Evolutionary conservation across 1,140 invertebrate genomes (phyloP).

Genomic region (Neoseiulus cucumeris): DNA sequence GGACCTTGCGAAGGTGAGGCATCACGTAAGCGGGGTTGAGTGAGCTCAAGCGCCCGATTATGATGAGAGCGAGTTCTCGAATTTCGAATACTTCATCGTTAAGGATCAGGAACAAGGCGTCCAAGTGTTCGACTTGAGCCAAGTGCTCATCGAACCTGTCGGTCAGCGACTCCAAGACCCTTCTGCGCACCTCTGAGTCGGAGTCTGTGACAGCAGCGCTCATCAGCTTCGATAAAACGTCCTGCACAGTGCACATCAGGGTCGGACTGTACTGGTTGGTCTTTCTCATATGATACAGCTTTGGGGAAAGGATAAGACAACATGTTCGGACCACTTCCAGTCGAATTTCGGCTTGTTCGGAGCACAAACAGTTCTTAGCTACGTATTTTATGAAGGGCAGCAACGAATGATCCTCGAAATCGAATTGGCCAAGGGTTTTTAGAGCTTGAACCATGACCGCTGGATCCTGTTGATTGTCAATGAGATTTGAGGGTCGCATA

Average conservation of each 20-base stretch:
- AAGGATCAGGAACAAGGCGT: conserved; percentile 75
- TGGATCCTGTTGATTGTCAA: conserved; percentile 39
- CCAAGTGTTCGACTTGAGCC: conserved; percentile 85
- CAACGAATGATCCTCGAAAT: conserved; percentile 79
- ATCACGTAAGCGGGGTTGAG: conserved; percentile 96
- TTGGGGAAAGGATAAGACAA: conserved; percentile 60
- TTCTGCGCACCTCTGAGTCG: conserved; percentile 77
- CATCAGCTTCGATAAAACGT: conserved; percentile 70
- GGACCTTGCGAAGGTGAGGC: conserved; percentile 74
- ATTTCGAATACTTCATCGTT: conserved; percentile 97
- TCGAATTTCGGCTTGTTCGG: conserved; percentile 73
- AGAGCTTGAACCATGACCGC: conserved; percentile 72
- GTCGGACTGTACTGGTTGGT: conserved; percentile 41
- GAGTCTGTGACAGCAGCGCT: conserved; percentile 87
- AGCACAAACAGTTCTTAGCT: conserved; percentile 74
- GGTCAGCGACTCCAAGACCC: conserved; percentile 79
- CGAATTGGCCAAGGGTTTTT: conserved; percentile 79
- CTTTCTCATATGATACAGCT: conserved; percentile 33
- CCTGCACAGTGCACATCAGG: conserved; percentile 61
- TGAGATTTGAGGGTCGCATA: conserved; percentile 16
- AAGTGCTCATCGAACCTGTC: conserved; percentile 80
- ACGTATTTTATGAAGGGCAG: conserved; percentile 78
- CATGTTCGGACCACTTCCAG: conserved; percentile 86
- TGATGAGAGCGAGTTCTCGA: conserved; percentile 74
- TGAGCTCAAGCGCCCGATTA: conserved; percentile 66